Base-by-base conservation (phyloP, 2,113 vertebrate species). In the Etia nguti region DNA sequence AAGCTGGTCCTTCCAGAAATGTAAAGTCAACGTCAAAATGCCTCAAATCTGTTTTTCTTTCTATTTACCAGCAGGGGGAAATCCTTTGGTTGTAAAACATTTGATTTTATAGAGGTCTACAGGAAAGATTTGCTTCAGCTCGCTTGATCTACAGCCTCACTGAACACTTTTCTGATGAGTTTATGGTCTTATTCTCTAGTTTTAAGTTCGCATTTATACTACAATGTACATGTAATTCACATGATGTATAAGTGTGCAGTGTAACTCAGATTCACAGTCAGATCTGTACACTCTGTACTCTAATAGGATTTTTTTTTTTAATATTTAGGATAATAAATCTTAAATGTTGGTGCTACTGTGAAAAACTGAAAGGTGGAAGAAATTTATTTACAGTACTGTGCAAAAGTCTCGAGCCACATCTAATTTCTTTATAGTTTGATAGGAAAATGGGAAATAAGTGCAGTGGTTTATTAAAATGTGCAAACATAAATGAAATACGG, bases 341-440 rank as follows among this genome's bases (percentile, higher is more conserved):
- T 75, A 46, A 73, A 29, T 29, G 41, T 18, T 48, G 70, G 70
- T 29, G 43, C 43, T 48, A 48, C 43, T 75, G 0, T 48, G 68
- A 46, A 75, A 73, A 75, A 48, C 68, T 75, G 68, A 15, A 65
- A 65, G 60, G 18, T 2, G 36, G 60, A 65, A 36, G 60, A 65
- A 65, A 65, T 65, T 4, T 36, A 65, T 7, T 46, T 46, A 46
- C 43, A 46, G 43, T 46, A 6, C 13, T 43, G 41, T 43, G 34
- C 7, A 36, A 36, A 36, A 36, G 34, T 65, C 31, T 38, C 4
- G 1, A 65, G 18, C 18, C 59, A n/a, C 59, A 62, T 62, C 31
- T n/a, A 62, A n/a, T 62, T 36, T n/a, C 0, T 36, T 62, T 62
- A 34, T 62, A n/a, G 36, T 62, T 36, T n/a, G 4, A 38, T 38